A percentile compares a stretch with the other conserved stretches of the same genome.
Conservation (phyloP, 1,140 invertebrate genomes). For the Atta cephalotes region DNA sequence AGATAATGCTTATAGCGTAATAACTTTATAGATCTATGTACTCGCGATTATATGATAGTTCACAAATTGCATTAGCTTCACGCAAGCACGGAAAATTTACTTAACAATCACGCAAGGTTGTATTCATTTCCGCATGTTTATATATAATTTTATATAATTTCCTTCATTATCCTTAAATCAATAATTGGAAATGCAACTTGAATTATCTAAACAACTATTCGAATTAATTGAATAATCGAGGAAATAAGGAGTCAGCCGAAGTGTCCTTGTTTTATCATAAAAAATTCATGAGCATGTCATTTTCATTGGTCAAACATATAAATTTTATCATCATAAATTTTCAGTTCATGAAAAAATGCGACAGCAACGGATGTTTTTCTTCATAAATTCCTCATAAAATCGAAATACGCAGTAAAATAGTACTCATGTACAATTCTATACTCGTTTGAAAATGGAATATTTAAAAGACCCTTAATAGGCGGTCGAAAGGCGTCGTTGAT, state of each 20-base stretch:
- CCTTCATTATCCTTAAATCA: not conserved
- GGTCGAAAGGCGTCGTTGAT: not conserved
- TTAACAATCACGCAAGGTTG: slow-evolving; percentile 61
- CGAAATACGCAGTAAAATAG: slow-evolving; percentile 1
- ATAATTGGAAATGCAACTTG: not conserved
- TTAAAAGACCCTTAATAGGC: not conserved
- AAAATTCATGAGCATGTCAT: not conserved
- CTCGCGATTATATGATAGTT: slow-evolving; percentile 43
- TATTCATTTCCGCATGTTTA: slow-evolving; percentile 6
- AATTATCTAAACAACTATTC: not conserved
- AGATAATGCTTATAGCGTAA: slow-evolving; percentile 3
- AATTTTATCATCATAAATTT: not conserved
- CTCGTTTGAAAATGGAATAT: slow-evolving; percentile 13
- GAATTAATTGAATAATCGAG: not conserved
- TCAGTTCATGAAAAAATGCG: not conserved
- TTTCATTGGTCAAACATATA: not conserved
- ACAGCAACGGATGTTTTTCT: too few relatives aligned
- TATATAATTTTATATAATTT: slow-evolving; percentile 40
- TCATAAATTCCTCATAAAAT: not conserved
- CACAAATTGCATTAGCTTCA: slow-evolving; percentile 37
- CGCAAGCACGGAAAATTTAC: slow-evolving; percentile 55
- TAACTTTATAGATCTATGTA: slow-evolving; percentile 27
- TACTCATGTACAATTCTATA: not conserved
- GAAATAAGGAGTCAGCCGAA: not conserved
- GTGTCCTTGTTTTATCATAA: not conserved